phyloP scores from a whole-genome alignment of 2,113 vertebrate genomes.

The Arizona elegans region DNA sequence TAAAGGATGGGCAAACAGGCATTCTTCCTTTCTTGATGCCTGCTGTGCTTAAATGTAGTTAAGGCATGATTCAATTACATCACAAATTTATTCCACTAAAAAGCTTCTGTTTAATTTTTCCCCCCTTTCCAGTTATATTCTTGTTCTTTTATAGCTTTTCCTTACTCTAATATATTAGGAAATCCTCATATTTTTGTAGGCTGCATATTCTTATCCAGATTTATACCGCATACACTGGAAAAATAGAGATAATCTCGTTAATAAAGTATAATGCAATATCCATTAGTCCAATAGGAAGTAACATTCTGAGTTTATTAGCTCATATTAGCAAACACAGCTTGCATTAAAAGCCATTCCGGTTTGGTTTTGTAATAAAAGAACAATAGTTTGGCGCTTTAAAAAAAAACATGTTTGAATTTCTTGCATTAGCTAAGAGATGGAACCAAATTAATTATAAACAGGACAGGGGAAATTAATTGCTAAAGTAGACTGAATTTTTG shows the following conservation, averaged over 20 bases:
- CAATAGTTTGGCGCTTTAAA: conserved; percentile 48
- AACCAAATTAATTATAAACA: conserved; percentile 62
- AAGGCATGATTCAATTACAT: background rate
- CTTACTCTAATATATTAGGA: conserved; percentile 13
- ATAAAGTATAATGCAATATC: conserved; percentile 60
- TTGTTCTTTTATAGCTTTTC: background rate
- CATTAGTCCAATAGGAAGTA: conserved; percentile 70
- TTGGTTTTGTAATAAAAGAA: conserved; percentile 64
- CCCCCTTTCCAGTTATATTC: background rate
- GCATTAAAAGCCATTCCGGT: conserved; percentile 69
- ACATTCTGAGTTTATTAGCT: conserved; percentile 70
- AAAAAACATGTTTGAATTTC: conserved; percentile 49
- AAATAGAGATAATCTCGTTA: conserved; percentile 58
- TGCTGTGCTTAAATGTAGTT: background rate
- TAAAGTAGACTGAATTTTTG: background rate
- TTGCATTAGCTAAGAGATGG: conserved; percentile 30
- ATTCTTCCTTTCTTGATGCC: rapidly evolving
- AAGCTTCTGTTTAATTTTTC: rapidly evolving
- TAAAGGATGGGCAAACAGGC: background rate
- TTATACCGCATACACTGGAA: conserved; percentile 48
- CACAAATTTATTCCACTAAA: conserved; percentile 27
- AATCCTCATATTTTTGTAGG: conserved; percentile 23
- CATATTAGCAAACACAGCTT: conserved; percentile 73
- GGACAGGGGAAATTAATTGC: conserved; percentile 12
- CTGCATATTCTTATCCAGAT: conserved; percentile 24